phyloP scores from a whole-genome alignment of 2,113 vertebrate species.

The Hippocampus guttulatus region DNA sequence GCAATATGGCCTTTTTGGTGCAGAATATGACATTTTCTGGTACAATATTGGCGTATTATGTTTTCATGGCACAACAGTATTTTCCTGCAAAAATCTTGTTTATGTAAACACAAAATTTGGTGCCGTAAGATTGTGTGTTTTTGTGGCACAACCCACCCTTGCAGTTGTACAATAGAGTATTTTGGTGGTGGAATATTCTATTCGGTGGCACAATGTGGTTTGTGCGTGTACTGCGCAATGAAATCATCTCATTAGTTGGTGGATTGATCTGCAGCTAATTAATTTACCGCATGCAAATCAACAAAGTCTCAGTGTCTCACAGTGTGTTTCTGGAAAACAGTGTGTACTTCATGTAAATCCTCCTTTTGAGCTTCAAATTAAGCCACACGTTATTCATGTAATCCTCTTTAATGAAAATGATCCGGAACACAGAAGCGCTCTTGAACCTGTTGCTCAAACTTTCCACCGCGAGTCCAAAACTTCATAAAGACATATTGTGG shows the following conservation, averaged over 20 bases:
- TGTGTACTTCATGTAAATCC: slow-evolving; percentile 35
- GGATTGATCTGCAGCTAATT: slow-evolving; percentile 25
- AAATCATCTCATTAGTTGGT: slow-evolving; percentile 43
- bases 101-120: no score
- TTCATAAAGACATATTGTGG: slow-evolving; percentile 1
- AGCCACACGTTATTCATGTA: neutral
- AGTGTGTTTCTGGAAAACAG: slow-evolving; percentile 41
- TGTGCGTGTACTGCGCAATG: neutral
- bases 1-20: neutral
- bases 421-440: neutral
- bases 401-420: neutral
- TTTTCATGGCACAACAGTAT: no score
- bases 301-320: slow-evolving; percentile 11
- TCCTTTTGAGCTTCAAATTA: slow-evolving; percentile 7
- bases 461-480: neutral
- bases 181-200: neutral
- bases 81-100: no score
- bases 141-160: no score
- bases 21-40: neutral
- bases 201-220: neutral
- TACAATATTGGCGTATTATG: neutral
- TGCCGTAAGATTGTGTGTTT: no score
- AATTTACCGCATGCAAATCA: slow-evolving; percentile 37
- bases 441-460: slow-evolving; percentile 21
- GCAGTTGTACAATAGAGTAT: neutral